Base-by-base conservation (phyloP, 1,140 invertebrate species). In the Calephelis nemesis region DNA sequence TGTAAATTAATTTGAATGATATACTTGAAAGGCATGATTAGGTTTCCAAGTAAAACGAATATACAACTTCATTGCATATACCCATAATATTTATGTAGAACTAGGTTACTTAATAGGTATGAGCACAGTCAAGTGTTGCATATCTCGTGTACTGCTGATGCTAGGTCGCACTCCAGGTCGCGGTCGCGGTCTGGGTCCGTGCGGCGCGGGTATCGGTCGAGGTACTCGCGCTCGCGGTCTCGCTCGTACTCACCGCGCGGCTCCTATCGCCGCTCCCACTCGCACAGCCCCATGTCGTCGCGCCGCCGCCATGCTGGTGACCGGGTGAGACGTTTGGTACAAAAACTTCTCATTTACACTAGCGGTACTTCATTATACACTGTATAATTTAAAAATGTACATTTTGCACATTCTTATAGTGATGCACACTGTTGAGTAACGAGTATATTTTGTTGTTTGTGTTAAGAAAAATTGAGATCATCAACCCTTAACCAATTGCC, bases 241-340 rank as follows among this genome's bases (percentile, higher is more conserved):
- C 87, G 88, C 62, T 90, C 88, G 7, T 92, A 92, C 78, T 90
- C 87, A 4, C 88, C 91, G 5, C 83, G 90, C 7, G 85, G 85
- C 58, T 88, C 85, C 11, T 92, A 92, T 72, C 83, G 90, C 67
- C 82, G 90, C 68, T 84, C 82, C 6, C 89, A 91, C 74, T 88
- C 84, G 40, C 91, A 90, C 82, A 92, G 90, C 72, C 91, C 91
- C 9, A 92, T 92, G 91, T 92, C 91, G 6, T 90, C 87, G 45
- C 82, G 90, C 7, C 78, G 87, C 62, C 81, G 91, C 50, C 90
- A 92, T 72, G 74, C 80, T 65, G 90, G 91, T 74, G 91, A 92
- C 76, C 82, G 90, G 88, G 90, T 92, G 81, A 85, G 86, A 49
- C 68, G 72, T 68, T 70, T 73, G 72, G 71, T 75, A 74, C 64